Evolutionary conservation across 2,113 vertebrate genomes (phyloP).

Genomic region (Cinclus cinclus): DNA sequence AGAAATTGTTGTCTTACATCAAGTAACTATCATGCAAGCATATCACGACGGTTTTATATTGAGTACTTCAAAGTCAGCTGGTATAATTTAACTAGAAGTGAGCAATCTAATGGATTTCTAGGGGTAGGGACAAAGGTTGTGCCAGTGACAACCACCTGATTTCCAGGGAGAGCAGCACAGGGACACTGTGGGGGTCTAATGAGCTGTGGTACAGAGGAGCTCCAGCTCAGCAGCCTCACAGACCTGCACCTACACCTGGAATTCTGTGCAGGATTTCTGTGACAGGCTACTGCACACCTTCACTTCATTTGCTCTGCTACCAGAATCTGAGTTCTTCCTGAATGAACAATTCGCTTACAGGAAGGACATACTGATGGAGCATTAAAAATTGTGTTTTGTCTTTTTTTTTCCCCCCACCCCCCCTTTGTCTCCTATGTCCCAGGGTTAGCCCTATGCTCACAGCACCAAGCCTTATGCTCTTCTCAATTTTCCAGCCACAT

Average conservation of each 20-base stretch:
- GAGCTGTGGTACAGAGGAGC: neutral
- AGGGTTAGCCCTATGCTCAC: neutral
- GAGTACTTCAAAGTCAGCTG: constrained; percentile 32
- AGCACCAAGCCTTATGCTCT: neutral
- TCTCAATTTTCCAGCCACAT: neutral
- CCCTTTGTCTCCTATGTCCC: neutral
- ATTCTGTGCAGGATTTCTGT: neutral
- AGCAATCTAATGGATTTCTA: constrained; percentile 9
- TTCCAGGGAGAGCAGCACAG: neutral
- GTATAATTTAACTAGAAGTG: constrained; percentile 39
- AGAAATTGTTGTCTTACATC: constrained; percentile 38
- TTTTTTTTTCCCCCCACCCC: rapidly evolving
- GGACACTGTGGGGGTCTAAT: neutral
- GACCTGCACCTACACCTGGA: neutral
- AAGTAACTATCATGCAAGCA: constrained; percentile 51
- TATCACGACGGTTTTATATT: neutral
- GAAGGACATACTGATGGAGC: neutral
- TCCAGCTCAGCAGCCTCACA: neutral
- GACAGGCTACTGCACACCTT: neutral
- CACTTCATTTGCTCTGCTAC: neutral
- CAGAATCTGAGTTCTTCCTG: neutral
- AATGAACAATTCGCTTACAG: neutral
- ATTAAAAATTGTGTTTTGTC: neutral
- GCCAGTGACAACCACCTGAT: neutral
- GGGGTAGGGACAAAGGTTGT: neutral